phyloP scores from a whole-genome alignment of 2,797 vertebrate genomes.

The Naso thynnoides region DNA sequence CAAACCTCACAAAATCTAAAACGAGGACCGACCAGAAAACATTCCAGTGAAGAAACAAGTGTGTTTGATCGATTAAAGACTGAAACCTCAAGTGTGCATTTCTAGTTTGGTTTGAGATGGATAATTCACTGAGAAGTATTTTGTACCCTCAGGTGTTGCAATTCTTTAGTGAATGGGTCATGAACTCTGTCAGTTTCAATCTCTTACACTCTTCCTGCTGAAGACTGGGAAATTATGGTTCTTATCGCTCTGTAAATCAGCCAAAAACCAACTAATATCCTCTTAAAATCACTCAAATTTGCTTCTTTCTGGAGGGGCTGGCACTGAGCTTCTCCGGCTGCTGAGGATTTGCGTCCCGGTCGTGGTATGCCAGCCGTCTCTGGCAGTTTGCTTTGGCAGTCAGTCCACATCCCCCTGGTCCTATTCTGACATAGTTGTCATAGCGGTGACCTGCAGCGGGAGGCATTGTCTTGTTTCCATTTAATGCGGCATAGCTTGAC shows the following conservation, averaged over 20 bases:
- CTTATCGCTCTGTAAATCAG: conserved; percentile 61
- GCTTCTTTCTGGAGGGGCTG: conserved; percentile 50
- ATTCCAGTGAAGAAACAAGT: conserved; percentile 20
- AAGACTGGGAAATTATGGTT: conserved; percentile 45
- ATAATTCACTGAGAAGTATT: conserved; percentile 16
- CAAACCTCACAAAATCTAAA: conserved; percentile 12
- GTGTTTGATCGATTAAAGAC: not conserved
- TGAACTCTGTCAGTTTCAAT: conserved; percentile 49
- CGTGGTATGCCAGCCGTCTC: conserved; percentile 58
- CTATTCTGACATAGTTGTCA: conserved; percentile 63
- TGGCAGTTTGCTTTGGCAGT: conserved; percentile 64
- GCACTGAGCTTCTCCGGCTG: conserved; percentile 33
- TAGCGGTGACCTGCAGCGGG: conserved; percentile 48
- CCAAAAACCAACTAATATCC: conserved; percentile 63
- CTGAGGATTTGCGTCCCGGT: conserved; percentile 29
- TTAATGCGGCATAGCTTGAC: conserved; percentile 15
- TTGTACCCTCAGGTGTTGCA: conserved; percentile 38
- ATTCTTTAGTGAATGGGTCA: conserved; percentile 43
- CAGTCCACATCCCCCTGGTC: conserved; percentile 26
- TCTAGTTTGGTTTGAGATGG: conserved; percentile 12
- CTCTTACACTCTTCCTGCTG: conserved; percentile 18
- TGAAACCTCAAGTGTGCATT: not conserved
- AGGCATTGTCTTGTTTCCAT: conserved; percentile 37
- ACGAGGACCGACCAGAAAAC: not conserved
- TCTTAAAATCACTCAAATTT: conserved; percentile 36